These are phyloP conservation scores for Argyra leucocephala DNA, from an alignment of 2,888 invertebrate species.

Conservation along the genomic window DNA sequence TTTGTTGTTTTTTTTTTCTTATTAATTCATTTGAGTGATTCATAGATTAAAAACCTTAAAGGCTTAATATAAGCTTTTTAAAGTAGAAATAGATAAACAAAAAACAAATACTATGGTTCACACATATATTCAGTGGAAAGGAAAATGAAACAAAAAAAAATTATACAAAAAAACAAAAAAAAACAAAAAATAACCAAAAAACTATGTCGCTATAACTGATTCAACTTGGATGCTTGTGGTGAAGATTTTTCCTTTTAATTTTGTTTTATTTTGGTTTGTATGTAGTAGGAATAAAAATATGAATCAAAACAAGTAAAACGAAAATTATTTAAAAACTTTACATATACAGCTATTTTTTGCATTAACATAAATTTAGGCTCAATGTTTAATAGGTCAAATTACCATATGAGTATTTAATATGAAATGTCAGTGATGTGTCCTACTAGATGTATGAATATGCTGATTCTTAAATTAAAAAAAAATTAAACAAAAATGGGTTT, in stretches of 20 bases:
- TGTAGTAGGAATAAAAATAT: neutral
- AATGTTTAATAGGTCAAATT: neutral
- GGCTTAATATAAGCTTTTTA: constrained; percentile 2
- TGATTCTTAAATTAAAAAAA: too few species aligned
- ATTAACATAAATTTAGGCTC: neutral
- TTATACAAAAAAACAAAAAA: neutral
- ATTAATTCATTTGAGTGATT: neutral
- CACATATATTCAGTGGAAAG: neutral
- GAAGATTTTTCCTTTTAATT: neutral
- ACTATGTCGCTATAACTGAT: neutral
- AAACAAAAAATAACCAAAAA: neutral
- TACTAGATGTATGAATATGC: too few species aligned
- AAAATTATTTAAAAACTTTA: too few species aligned
- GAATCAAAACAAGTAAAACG: too few species aligned
- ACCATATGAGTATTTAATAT: neutral
- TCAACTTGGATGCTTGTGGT: neutral
- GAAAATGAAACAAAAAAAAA: neutral
- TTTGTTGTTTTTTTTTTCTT: neutral
- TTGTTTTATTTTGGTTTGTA: neutral
- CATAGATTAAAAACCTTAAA: neutral
- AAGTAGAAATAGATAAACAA: too few species aligned
- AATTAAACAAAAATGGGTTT: too few species aligned
- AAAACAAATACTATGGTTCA: neutral
- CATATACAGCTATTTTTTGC: neutral
- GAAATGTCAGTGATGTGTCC: neutral